These are phyloP conservation scores for Thalassarche chlororhynchos DNA, from an alignment of 2,113 vertebrate species.

Conservation along the genomic window DNA sequence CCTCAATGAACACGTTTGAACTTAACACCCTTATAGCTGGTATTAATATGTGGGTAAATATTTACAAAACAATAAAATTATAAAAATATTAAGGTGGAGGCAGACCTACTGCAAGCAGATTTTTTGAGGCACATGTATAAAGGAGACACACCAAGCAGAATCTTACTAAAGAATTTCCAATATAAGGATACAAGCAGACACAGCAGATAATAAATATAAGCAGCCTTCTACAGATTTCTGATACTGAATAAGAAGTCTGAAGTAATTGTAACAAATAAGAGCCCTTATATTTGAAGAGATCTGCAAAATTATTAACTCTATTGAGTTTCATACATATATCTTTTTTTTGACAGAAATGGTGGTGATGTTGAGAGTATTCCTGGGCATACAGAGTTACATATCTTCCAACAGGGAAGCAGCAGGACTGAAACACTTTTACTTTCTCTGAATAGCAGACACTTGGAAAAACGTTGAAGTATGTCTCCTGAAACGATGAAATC, in stretches of 20 bases:
- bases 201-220: background rate
- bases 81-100: background rate
- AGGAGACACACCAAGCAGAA: background rate
- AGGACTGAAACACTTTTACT: background rate
- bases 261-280: background rate
- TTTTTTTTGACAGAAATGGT: background rate
- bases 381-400: background rate
- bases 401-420: background rate
- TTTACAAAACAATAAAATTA: background rate
- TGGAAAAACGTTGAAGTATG: background rate
- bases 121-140: background rate
- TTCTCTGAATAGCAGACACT: background rate
- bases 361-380: background rate
- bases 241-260: background rate
- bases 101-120: background rate
- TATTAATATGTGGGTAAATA: background rate
- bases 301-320: background rate
- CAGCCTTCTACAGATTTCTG: background rate
- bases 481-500: background rate
- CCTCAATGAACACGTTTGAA: background rate
- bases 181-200: background rate
- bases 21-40: background rate
- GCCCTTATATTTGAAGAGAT: background rate
- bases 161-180: background rate
- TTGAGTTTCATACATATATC: background rate